Percentiles rank a stretch among this genome's conserved stretches.
These are phyloP conservation scores for Papilio machaon DNA, from an alignment of 1,140 invertebrate genomes.

Conservation along the genomic window DNA sequence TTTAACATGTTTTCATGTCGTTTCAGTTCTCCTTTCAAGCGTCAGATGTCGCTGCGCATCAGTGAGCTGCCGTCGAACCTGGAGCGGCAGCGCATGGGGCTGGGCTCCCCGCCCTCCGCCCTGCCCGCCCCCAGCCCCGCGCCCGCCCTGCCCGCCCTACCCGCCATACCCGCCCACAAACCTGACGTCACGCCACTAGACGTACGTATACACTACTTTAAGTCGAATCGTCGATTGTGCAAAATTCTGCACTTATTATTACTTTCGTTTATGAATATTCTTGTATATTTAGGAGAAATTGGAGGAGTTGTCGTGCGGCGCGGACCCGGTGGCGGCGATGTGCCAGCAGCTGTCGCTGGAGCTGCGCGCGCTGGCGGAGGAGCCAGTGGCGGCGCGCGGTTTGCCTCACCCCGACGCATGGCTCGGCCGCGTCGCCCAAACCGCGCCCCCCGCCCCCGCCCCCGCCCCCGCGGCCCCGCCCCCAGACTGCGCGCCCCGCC, in stretches of 20 bases:
- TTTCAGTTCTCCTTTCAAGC: slow-evolving; percentile 94
- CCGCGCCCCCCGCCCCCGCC: slow-evolving; percentile 50
- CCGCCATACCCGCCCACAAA: slow-evolving; percentile 68
- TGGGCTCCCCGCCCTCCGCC: slow-evolving; percentile 73
- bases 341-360: slow-evolving; percentile 76
- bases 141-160: slow-evolving; percentile 64
- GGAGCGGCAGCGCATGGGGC: slow-evolving; percentile 87
- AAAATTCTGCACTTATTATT: no score
- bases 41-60: slow-evolving; percentile 96
- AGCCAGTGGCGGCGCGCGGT: slow-evolving; percentile 62
- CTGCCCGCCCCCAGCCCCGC: slow-evolving; percentile 77
- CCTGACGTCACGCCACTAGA: slow-evolving; percentile 57
- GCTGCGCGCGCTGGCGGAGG: slow-evolving; percentile 75
- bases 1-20: background rate
- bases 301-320: slow-evolving; percentile 6
- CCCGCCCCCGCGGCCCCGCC: slow-evolving; percentile 51
- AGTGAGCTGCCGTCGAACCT: slow-evolving; percentile 97
- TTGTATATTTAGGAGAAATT: slow-evolving; percentile 38
- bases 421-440: slow-evolving; percentile 86
- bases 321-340: slow-evolving; percentile 74
- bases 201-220: slow-evolving; percentile 30
- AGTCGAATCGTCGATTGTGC: no score
- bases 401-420: slow-evolving; percentile 56
- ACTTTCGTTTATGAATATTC: no score
- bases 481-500: slow-evolving; percentile 57